Percentiles rank a stretch among this genome's conserved stretches.
These are phyloP conservation scores for Coenonympha glycerion DNA, from an alignment of 2,888 invertebrate species.

Conservation along the genomic window DNA sequence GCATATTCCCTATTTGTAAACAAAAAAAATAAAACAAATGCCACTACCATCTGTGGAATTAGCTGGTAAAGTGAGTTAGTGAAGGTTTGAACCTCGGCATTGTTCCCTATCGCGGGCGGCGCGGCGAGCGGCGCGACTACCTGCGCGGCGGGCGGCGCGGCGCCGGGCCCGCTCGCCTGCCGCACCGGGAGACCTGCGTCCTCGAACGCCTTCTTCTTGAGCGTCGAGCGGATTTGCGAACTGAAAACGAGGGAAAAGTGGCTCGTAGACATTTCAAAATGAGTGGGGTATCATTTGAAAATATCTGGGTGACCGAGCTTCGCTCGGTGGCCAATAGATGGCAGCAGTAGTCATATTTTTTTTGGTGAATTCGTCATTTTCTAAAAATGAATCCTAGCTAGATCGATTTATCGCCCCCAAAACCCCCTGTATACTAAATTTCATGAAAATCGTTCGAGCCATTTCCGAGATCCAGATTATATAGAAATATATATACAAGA, in stretches of 20 bases:
- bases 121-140: conserved; percentile 52
- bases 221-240: conserved; percentile 88
- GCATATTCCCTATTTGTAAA: neutral
- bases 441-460: too few species aligned
- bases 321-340: too few species aligned
- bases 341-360: too few species aligned
- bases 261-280: neutral
- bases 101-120: conserved; percentile 68
- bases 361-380: too few species aligned
- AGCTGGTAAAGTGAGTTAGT: neutral
- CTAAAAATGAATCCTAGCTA: too few species aligned
- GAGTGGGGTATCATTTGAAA: too few species aligned
- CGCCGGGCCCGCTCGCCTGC: conserved; percentile 74
- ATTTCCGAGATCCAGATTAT: too few species aligned
- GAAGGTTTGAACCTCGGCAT: conserved; percentile 73
- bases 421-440: too few species aligned
- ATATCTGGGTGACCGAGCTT: too few species aligned
- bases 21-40: neutral
- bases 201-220: conserved; percentile 91
- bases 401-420: too few species aligned
- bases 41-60: too few species aligned
- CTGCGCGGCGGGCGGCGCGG: conserved; percentile 48
- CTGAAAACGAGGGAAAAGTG: conserved; percentile 58
- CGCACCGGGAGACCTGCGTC: conserved; percentile 80
- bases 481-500: too few species aligned